Percentiles rank a stretch among this genome's conserved stretches.
These are phyloP conservation scores for Erythrocercus mccallii DNA, from an alignment of 2,113 vertebrate genomes.

Conservation along the genomic window DNA sequence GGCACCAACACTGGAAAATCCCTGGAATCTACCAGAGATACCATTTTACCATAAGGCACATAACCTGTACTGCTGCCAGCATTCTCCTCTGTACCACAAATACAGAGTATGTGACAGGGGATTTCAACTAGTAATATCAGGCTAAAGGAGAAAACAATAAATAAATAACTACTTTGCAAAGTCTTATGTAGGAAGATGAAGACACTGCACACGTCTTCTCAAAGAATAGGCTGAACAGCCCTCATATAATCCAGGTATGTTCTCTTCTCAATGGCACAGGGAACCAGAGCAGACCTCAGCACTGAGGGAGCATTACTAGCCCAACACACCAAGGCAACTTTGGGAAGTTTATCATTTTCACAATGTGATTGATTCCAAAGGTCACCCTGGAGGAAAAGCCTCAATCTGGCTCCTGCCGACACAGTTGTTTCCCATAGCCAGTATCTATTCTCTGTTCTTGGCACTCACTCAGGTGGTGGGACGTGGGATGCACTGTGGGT, in stretches of 20 bases:
- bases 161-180: background rate
- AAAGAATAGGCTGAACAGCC: background rate
- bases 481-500: background rate
- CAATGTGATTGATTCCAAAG: slow-evolving; percentile 38
- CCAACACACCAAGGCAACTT: background rate
- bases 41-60: background rate
- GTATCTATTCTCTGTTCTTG: slow-evolving; percentile 21
- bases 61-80: background rate
- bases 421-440: background rate
- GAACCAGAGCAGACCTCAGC: background rate
- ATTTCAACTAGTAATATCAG: background rate
- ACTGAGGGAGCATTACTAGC: background rate
- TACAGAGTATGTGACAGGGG: background rate
- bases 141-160: background rate
- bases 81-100: background rate
- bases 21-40: background rate
- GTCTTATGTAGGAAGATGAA: background rate
- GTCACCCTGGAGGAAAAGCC: slow-evolving; percentile 33
- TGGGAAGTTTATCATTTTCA: background rate
- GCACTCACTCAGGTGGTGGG: slow-evolving; percentile 7
- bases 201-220: background rate
- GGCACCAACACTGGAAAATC: background rate
- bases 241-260: background rate
- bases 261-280: background rate
- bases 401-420: slow-evolving; percentile 21